Conservation (phyloP, 2,797 vertebrate species). For the Tolypeutes matacus region DNA sequence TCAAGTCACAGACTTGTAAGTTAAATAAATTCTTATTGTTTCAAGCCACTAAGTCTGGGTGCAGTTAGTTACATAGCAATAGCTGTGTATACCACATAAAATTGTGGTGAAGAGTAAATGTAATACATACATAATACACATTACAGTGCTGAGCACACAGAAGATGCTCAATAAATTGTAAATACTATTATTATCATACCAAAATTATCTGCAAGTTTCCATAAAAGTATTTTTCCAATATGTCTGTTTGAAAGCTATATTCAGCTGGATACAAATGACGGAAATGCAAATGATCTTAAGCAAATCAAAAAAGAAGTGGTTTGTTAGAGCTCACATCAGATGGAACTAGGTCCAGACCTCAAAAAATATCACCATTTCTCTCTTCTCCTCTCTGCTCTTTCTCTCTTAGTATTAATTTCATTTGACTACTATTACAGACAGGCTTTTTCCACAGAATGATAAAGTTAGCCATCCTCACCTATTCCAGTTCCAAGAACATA, state of each 20-base stretch:
- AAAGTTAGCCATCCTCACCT: not conserved
- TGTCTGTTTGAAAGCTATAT: conserved; percentile 10
- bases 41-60: not conserved
- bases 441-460: not conserved
- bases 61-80: not conserved
- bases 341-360: not conserved
- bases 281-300: not conserved
- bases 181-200: not conserved
- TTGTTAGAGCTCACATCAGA: not conserved
- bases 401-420: not conserved
- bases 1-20: not conserved
- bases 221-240: not conserved
- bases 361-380: not conserved
- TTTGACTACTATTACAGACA: not conserved
- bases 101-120: not conserved
- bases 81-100: not conserved
- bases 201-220: conserved; percentile 24
- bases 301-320: not conserved
- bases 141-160: not conserved
- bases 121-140: not conserved
- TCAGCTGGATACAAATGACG: not conserved
- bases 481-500: not conserved
- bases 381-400: not conserved
- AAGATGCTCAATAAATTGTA: not conserved
- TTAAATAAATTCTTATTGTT: conserved; percentile 11